Evolutionary conservation across 2,888 invertebrate species (phyloP), one percentile per base, ranked within the genome.

Genomic region (Lepetodrilus schrolli): DNA sequence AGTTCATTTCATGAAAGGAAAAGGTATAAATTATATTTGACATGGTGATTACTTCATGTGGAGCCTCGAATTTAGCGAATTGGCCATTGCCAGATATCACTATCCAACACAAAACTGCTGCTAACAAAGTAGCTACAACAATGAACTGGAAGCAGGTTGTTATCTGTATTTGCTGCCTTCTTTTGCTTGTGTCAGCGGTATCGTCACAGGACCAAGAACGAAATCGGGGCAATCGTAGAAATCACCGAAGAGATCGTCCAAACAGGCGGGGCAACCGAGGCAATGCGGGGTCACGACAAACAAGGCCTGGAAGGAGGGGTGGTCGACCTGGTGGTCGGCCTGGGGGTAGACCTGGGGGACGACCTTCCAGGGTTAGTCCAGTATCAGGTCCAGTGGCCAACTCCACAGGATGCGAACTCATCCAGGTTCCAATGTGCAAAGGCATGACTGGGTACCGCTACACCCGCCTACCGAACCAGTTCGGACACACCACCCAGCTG

Each of bases 391-490:
- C 58, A 17, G 48, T 48, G 20, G 17, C 58, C 1, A 58, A 23
- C 4, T 30, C 58, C 4, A 58, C 58, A 3, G 34, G 34, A n/a
- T 58, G 58, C 8, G 58, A 58, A n/a, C 10, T 34, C 4, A 68
- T 68, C n/a, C 23, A 47, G 51, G 70, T 83, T 0, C 84, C 84
- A 2, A 83, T 84, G 84, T 84, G 84, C 49, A 49, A 74, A 36
- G 78, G 79, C 5, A 74, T 83, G 26, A 71, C 84, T 0, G 78
- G 78, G 1, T 84, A 84, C 65, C 78, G 72, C 2, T 70, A 70
- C 23, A 85, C 85, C 0, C 77, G 74, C n/a, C 73, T 85, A 1
- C 83, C 83, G 0, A 83, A 83, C 58, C 47, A 50, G 8, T 78
- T 78, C 23, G 77, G 78, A 10, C 83, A 82, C 71, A 74, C 34